phyloP scores from a whole-genome alignment of 2,797 vertebrate species.

The Tapirus indicus region DNA sequence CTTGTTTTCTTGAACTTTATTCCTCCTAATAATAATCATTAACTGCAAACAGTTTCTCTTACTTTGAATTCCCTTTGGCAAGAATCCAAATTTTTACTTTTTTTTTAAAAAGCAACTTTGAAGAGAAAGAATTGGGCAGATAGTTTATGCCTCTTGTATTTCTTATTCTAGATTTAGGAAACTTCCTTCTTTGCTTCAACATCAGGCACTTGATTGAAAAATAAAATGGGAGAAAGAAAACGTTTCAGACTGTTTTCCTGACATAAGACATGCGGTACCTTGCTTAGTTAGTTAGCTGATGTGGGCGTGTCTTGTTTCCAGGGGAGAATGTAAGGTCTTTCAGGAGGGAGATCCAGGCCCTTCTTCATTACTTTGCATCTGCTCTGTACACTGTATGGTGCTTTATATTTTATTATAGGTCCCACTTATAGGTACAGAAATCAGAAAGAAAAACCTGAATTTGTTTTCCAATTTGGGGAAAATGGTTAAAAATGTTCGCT shows the following conservation, averaged over 20 bases:
- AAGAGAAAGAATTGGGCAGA: not conserved
- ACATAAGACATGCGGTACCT: not conserved
- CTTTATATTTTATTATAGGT: not conserved
- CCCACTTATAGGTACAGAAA: not conserved
- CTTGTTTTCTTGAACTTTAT: slow-evolving; percentile 49
- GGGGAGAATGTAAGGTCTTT: not conserved
- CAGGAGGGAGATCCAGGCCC: not conserved
- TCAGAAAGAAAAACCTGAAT: not conserved
- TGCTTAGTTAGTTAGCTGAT: not conserved
- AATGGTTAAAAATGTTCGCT: not conserved
- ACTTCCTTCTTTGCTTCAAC: not conserved
- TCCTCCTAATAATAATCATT: slow-evolving; percentile 15
- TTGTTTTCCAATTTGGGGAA: slow-evolving; percentile 1
- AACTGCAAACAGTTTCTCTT: slow-evolving; percentile 26
- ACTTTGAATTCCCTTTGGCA: slow-evolving; percentile 36
- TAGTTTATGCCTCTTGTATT: not conserved
- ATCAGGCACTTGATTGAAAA: slow-evolving; percentile 23
- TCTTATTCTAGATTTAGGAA: slow-evolving; percentile 41
- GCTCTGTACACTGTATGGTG: not conserved
- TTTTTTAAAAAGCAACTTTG: not conserved
- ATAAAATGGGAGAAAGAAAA: slow-evolving; percentile 13
- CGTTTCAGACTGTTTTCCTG: not conserved
- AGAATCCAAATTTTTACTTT: slow-evolving; percentile 11
- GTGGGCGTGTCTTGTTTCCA: not conserved
- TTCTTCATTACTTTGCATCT: not conserved